Percentiles rank a stretch among this genome's conserved stretches.
phyloP scores from a whole-genome alignment of 2,888 invertebrate genomes.

The Mystacides longicornis region DNA sequence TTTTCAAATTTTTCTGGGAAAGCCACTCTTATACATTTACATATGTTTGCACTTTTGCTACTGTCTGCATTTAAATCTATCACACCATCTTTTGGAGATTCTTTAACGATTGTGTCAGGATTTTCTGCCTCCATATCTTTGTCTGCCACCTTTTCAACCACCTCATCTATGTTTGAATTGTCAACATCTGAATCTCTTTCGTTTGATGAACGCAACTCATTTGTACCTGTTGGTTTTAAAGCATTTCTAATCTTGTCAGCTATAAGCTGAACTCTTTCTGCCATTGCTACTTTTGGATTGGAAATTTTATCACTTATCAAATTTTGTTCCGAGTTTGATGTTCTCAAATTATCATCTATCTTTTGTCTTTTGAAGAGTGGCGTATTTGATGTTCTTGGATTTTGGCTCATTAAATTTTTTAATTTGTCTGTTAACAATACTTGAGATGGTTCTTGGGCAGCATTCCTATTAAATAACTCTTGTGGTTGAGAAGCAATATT shows the following conservation, averaged over 20 bases:
- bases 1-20: constrained; percentile 13
- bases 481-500: background rate
- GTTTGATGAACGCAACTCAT: background rate
- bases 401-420: background rate
- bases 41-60: constrained; percentile 19
- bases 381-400: background rate
- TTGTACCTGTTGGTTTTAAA: background rate
- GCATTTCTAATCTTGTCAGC: background rate
- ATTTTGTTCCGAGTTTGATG: background rate
- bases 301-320: background rate
- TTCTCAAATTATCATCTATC: background rate
- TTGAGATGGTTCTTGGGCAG: too few relatives aligned
- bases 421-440: background rate
- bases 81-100: background rate
- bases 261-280: background rate
- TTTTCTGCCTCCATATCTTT: background rate
- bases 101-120: background rate
- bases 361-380: background rate
- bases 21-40: constrained; percentile 19
- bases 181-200: background rate
- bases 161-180: background rate
- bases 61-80: constrained; percentile 10
- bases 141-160: background rate
- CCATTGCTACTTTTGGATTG: background rate
- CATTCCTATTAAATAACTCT: background rate